These are phyloP conservation scores for Yponomeuta sedellus DNA, from an alignment of 2,888 invertebrate genomes.

Conservation along the genomic window DNA sequence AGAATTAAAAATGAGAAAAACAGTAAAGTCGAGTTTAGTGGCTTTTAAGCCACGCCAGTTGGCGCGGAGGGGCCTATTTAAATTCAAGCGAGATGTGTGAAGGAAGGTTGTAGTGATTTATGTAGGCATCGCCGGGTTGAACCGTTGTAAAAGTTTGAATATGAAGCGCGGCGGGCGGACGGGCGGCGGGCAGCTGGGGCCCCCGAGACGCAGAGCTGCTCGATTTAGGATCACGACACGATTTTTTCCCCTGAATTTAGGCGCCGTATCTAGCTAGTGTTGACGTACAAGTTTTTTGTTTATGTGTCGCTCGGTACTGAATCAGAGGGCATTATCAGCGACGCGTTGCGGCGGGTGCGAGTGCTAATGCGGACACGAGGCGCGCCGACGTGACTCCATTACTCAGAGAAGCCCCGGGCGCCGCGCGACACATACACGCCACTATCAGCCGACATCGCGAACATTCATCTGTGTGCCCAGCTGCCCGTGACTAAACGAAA, in stretches of 20 bases:
- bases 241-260: not conserved
- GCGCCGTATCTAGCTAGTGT: not conserved
- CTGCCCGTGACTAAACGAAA: slow-evolving; percentile 2
- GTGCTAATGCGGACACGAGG: slow-evolving; percentile 20
- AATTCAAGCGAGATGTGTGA: slow-evolving; percentile 65
- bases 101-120: slow-evolving; percentile 63
- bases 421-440: slow-evolving; percentile 20
- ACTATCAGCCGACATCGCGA: slow-evolving; percentile 17
- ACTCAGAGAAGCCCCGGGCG: slow-evolving; percentile 16
- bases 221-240: slow-evolving; percentile 1
- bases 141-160: slow-evolving; percentile 67
- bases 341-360: slow-evolving; percentile 11
- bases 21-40: slow-evolving; percentile 38
- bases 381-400: slow-evolving; percentile 25
- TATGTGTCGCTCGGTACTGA: slow-evolving; percentile 6
- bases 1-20: slow-evolving; percentile 37
- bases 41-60: slow-evolving; percentile 56
- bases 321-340: slow-evolving; percentile 12
- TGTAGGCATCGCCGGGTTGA: slow-evolving; percentile 43
- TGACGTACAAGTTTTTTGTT: not conserved
- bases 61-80: slow-evolving; percentile 61
- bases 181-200: slow-evolving; percentile 22
- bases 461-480: not conserved
- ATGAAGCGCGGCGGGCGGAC: slow-evolving; percentile 37
- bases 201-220: not conserved